Evolutionary conservation across 2,113 vertebrate genomes (phyloP).

Genomic region (Tetrax tetrax): DNA sequence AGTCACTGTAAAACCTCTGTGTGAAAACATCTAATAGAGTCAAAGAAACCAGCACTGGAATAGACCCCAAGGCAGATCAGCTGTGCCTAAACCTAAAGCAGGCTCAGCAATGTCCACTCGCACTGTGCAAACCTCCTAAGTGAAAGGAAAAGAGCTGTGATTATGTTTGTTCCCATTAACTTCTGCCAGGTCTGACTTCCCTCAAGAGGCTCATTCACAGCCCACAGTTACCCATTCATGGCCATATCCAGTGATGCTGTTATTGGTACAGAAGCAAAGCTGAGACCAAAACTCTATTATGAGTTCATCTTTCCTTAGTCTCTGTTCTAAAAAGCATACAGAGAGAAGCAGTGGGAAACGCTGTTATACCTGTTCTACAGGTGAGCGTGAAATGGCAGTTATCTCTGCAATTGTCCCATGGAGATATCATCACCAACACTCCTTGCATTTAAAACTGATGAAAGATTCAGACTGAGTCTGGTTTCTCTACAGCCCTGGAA

Average conservation of each 20-base stretch:
- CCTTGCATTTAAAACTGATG: not conserved
- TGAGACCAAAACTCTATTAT: not conserved
- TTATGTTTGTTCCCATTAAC: not conserved
- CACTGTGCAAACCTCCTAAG: not conserved
- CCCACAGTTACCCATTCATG: not conserved
- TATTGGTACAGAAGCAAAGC: not conserved
- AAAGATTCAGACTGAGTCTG: not conserved
- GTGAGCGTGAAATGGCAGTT: not conserved
- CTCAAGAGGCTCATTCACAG: not conserved
- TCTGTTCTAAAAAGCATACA: not conserved
- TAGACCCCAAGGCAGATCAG: not conserved
- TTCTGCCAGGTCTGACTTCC: not conserved
- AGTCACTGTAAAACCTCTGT: constrained; percentile 4
- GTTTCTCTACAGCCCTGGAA: not conserved
- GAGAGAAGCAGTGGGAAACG: not conserved
- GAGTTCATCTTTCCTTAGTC: not conserved
- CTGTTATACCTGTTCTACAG: not conserved
- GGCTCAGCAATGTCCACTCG: not conserved
- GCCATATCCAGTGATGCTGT: not conserved
- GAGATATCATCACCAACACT: not conserved
- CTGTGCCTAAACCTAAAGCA: not conserved
- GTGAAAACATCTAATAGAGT: constrained; percentile 28
- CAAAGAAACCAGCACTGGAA: not conserved
- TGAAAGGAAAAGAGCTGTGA: not conserved
- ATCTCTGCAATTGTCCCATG: not conserved